Conservation (phyloP, 2,113 vertebrate species). For the Pelecanoides urinatrix region DNA sequence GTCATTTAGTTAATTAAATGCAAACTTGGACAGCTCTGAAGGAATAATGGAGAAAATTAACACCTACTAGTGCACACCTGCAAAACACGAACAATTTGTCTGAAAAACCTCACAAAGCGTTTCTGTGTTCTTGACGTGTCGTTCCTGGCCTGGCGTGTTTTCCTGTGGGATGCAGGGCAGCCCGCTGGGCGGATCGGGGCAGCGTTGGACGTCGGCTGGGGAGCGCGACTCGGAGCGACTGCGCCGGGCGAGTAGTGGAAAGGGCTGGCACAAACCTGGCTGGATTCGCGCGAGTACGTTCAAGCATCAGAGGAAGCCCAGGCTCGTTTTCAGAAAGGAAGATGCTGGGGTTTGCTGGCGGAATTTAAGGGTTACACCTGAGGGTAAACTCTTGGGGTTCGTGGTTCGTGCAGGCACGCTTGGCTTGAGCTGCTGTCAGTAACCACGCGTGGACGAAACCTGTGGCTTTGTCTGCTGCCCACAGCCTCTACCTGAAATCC, state of each 20-base stretch:
- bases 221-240: background rate
- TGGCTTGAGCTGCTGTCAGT: background rate
- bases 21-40: constrained; percentile 30
- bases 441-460: background rate
- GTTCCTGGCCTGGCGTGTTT: background rate
- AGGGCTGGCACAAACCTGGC: background rate
- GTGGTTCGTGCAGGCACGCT: background rate
- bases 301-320: background rate
- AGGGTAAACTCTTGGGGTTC: accelerated
- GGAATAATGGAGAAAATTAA: background rate
- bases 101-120: accelerated
- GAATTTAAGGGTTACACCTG: background rate
- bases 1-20: constrained; percentile 68
- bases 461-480: background rate
- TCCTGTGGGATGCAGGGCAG: background rate
- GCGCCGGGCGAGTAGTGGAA: background rate
- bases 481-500: accelerated
- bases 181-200: background rate
- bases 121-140: background rate
- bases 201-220: background rate
- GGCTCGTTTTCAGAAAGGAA: background rate
- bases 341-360: background rate
- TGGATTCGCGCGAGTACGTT: accelerated
- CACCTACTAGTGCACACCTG: background rate
- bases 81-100: background rate